phyloP scores from a whole-genome alignment of 2,888 invertebrate genomes.

The Diloba caeruleocephala region DNA sequence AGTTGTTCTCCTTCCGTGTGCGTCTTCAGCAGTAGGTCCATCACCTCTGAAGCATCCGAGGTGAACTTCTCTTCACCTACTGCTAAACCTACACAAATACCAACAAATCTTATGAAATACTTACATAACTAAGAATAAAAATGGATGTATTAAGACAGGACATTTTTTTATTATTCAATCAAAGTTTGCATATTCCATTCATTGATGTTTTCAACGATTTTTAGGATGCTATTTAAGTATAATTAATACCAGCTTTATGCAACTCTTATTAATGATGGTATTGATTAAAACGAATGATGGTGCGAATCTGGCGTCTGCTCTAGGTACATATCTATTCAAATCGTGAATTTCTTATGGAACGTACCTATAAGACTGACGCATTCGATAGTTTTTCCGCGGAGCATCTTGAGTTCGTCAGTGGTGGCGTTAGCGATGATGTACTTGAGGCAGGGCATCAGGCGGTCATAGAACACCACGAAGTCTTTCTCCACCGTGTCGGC shows the following conservation, averaged over 20 bases:
- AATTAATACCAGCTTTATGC: no score
- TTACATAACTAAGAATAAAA: no score
- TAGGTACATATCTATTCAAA: no score
- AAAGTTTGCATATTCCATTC: no score
- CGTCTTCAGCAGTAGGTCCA: constrained; percentile 97
- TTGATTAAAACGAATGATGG: no score
- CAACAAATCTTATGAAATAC: not conserved
- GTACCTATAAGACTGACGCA: constrained; percentile 99
- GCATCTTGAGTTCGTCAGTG: constrained; percentile 95
- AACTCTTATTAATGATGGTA: no score
- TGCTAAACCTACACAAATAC: constrained; percentile 86
- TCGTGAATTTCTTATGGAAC: no score
- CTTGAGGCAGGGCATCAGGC: constrained; percentile 97
- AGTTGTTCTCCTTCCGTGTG: constrained; percentile 95
- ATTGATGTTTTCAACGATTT: no score
- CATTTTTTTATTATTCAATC: no score
- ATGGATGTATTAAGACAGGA: no score
- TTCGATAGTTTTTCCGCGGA: constrained; percentile 99
- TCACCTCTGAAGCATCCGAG: constrained; percentile 97
- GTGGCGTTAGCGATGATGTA: constrained; percentile 98
- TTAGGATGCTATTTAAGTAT: no score
- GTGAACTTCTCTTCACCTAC: constrained; percentile 96
- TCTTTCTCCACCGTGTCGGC: constrained; percentile 99
- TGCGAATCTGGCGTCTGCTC: no score
- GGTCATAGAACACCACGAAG: constrained; percentile 98